These are phyloP conservation scores for Cheilosia scutellata DNA, from an alignment of 2,888 invertebrate genomes.

Conservation along the genomic window DNA sequence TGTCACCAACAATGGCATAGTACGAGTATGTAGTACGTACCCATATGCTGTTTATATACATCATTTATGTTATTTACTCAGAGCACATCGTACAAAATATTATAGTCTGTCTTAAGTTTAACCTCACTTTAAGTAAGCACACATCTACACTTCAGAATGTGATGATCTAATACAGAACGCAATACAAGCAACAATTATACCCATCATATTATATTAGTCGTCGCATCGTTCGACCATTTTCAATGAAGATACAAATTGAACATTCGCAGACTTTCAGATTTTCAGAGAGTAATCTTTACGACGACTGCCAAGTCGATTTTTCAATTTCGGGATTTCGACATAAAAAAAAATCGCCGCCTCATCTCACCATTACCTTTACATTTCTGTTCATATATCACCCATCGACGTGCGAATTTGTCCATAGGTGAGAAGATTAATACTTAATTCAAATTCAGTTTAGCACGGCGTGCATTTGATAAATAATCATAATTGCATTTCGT, in stretches of 20 bases:
- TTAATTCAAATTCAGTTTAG: conserved; percentile 25
- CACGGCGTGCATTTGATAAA: conserved; percentile 3
- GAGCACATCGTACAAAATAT: conserved; percentile 13
- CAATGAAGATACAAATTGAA: conserved; percentile 52
- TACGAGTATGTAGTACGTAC: conserved; percentile 14
- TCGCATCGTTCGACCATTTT: conserved; percentile 23
- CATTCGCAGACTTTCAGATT: conserved; percentile 44
- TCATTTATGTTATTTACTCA: not conserved
- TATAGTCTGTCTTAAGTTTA: conserved; percentile 10
- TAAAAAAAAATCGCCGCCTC: conserved; percentile 36
- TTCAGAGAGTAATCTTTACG: conserved; percentile 63
- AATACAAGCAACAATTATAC: conserved; percentile 20
- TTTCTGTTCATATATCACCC: conserved; percentile 16
- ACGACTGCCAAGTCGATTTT: conserved; percentile 64
- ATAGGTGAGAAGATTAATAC: not conserved
- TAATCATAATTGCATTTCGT: conserved; percentile 14
- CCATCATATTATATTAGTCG: conserved; percentile 7
- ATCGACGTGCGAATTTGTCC: not conserved
- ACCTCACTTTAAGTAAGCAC: conserved; percentile 11
- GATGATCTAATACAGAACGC: conserved; percentile 68
- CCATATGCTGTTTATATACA: not conserved
- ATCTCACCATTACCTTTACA: conserved; percentile 25
- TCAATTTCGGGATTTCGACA: conserved; percentile 42
- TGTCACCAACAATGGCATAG: conserved; percentile 17
- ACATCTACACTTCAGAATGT: conserved; percentile 19